Evolutionary conservation across 2,888 invertebrate genomes (phyloP).

Genomic region (Ormyrus pomaceus): DNA sequence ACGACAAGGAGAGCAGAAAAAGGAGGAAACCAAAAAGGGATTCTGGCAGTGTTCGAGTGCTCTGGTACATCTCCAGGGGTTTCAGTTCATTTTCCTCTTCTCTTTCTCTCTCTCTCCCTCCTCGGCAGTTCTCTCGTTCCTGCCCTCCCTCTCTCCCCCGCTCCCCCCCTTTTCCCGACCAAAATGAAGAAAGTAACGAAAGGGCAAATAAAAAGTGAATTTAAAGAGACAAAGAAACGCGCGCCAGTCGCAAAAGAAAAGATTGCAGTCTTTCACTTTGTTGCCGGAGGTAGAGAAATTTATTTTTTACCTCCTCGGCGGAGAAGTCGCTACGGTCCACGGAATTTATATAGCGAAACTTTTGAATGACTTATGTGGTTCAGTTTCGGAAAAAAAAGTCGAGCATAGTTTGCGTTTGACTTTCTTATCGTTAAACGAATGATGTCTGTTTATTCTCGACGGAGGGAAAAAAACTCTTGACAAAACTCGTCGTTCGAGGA

Average conservation of each 20-base stretch:
- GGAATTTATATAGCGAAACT: constrained; percentile 8
- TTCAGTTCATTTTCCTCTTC: constrained; percentile 43
- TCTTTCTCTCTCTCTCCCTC: constrained; percentile 13
- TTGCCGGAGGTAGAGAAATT: constrained; percentile 37
- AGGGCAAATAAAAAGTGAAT: constrained; percentile 50
- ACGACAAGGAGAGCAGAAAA: constrained; percentile 8
- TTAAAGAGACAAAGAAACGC: constrained; percentile 43
- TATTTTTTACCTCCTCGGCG: constrained; percentile 12
- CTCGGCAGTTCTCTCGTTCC: constrained; percentile 5
- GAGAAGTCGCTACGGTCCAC: constrained; percentile 2
- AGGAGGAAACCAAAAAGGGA: constrained; percentile 23
- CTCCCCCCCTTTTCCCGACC: constrained; percentile 28
- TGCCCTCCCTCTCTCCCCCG: background rate
- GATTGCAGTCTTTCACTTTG: constrained; percentile 39
- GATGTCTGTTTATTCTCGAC: background rate
- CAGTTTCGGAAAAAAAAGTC: background rate
- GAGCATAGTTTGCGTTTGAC: background rate
- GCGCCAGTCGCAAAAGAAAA: constrained; percentile 30
- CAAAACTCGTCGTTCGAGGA: background rate
- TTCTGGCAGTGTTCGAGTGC: constrained; percentile 36
- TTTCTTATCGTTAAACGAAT: background rate
- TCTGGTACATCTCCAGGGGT: constrained; percentile 43
- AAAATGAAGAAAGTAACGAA: constrained; percentile 61
- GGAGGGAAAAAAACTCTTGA: too few species aligned
- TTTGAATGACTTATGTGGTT: background rate